Base-by-base conservation (phyloP, 2,113 vertebrate genomes). In the Osmerus mordax region DNA sequence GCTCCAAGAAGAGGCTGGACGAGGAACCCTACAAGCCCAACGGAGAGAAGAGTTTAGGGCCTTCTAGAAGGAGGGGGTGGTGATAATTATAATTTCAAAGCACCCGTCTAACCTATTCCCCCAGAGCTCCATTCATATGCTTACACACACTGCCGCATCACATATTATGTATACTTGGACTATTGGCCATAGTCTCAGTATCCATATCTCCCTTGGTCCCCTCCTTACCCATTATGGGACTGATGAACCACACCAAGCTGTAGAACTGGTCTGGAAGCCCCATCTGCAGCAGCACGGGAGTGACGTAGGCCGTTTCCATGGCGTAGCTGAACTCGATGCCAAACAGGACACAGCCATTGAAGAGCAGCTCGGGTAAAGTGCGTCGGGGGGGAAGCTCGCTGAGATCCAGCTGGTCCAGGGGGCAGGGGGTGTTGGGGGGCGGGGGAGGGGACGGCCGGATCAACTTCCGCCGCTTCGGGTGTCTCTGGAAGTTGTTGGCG, bases 291-390 rank as follows among this genome's bases (percentile, higher is more conserved):
- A 99, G 91, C 61, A 97, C 93, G 0, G 97, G 97, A 0, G 97
- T 99, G 65, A 99, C 97, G 2, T 98, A 99, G 0, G 97, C 97
- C 0, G 97, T 99, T 83, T 99, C 97, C 97, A 99, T 96, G 84
- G 97, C 97, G 6, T 99, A 99, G 88, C 97, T 98, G 87, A 99
- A 99, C 87, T 99, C 97, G 0, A 99, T 94, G 68, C 97, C 97
- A 19, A 99, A 99, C 64, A 99, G 91, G 74, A 99, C 86, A 78
- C 94, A 97, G 51, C 97, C 97, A 0, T 99, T 99, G 84, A 95
- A 97, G 14, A 98, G 75, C 47, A 99, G 90, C 75, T 99, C 95
- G 56, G 93, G 78, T 83, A 98, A 95, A 65, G 97, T 94, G 36
- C 97, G 93, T 67, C 95, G 93, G 0, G 96, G 97, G 25, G 94